phyloP scores from a whole-genome alignment of 2,797 vertebrate genomes.

The Sebastes diaconus region DNA sequence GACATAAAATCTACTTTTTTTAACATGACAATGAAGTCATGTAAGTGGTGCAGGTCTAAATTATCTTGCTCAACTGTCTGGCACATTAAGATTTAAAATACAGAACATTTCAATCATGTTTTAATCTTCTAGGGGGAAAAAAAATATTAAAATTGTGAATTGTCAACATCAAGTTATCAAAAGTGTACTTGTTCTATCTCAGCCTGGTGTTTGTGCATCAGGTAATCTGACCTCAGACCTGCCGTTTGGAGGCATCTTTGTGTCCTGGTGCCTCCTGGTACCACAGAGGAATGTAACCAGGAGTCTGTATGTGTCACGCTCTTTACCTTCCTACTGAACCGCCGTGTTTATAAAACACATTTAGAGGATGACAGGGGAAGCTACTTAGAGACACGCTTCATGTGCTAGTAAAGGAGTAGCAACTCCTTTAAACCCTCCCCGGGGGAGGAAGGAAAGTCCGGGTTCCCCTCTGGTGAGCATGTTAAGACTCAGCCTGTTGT shows the following conservation, averaged over 20 bases:
- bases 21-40: no score
- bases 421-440: slow-evolving; percentile 41
- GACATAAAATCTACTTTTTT: no score
- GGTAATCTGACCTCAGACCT: slow-evolving; percentile 15
- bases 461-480: slow-evolving; percentile 48
- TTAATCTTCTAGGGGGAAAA: no score
- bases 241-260: slow-evolving; percentile 4
- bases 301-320: slow-evolving; percentile 4
- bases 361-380: slow-evolving; percentile 20
- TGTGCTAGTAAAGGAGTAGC: slow-evolving; percentile 54
- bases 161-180: no score
- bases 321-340: slow-evolving; percentile 50
- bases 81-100: no score
- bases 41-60: no score
- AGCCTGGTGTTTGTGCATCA: not conserved
- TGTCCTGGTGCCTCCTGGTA: slow-evolving; percentile 53
- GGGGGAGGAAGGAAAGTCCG: slow-evolving; percentile 18
- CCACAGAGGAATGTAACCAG: slow-evolving; percentile 62
- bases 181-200: not conserved
- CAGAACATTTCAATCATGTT: no score
- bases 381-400: slow-evolving; percentile 55
- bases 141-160: no score
- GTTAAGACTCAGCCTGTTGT: slow-evolving; percentile 37
- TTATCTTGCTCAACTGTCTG: no score
- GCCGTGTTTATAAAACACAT: slow-evolving; percentile 63